Evolutionary conservation across 2,113 vertebrate genomes (phyloP), one percentile per base, ranked within the genome.

Genomic region (Heloderma charlesbogerti): DNA sequence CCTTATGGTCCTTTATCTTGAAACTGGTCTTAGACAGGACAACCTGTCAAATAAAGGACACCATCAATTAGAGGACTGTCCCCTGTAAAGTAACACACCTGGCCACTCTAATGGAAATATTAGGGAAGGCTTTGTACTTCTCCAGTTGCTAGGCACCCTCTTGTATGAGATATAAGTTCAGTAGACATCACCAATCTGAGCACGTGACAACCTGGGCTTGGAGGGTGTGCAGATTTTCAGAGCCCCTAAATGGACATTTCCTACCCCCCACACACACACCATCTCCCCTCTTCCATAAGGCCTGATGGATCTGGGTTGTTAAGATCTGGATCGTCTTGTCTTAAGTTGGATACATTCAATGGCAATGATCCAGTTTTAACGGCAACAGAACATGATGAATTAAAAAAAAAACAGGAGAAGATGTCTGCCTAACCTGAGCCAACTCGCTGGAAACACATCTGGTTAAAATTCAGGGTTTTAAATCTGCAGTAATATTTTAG

Each of bases 391-490:
- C 48, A 72, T 45, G 60, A 54, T 8, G 10, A 54, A 54, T 8
- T 1, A 12, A 54, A 25, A 69, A 69, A 8, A 69, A 69, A 12
- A 92, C 95, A 87, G 93, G 94, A 96, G 97, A 97, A 95, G 95
- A 97, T 95, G 48, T 78, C 63, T 67, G 15, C 96, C 96, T 96
- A 96, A 97, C 96, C 96, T 95, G 95, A 97, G 97, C 97, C 89
- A 97, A 94, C 94, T 94, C 94, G 92, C 93, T 95, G 94, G 94
- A 96, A 97, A 85, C 95, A 97, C 97, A 98, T 97, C 97, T 98
- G 97, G 97, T 97, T 97, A 94, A 96, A 97, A 97, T 98, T 97
- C 97, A 95, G 92, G 95, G 93, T 95, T 97, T 96, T 94, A 95
- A 96, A 96, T 95, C 95, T 91, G 90, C 88, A 87, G 96, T 92